Evolutionary conservation across 2,113 vertebrate species (phyloP), one percentile per base, ranked within the genome.

Genomic region (Heliornis fulica): DNA sequence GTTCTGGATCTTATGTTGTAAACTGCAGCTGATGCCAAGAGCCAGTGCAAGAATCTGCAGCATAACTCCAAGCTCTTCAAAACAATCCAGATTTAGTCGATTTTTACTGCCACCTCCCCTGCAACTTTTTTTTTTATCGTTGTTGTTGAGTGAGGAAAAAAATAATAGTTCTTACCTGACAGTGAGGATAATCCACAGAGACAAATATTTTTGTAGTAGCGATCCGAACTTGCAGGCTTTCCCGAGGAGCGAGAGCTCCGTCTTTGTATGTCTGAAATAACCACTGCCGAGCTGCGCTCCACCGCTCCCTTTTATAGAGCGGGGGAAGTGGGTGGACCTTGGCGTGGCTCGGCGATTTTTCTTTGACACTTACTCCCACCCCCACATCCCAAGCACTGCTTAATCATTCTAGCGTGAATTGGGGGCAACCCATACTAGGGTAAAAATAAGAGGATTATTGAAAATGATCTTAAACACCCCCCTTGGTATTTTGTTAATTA

Each of bases 201-300:
- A 93, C 70, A 95, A 91, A 83, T 88, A 93, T 92, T 89, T 91
- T 79, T 71, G 92, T 84, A 91, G 89, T 77, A 97, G 87, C 96
- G 89, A 93, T 96, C 91, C 90, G 46, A 66, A 93, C 78, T 98
- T 98, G 96, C 98, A 97, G 97, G 86, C 92, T 97, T 97, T 97
- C 96, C 77, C 92, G 96, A 84, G 95, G 97, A 98, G 97, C 92
- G 68, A 94, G 89, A 63, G 85, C 69, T 94, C 68, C 90, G 72
- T 51, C 81, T 98, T 97, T 98, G 97, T 98, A 97, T 98, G 98
- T 96, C 97, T 98, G 96, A 97, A 98, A 97, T 90, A 98, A 98
- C 98, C 97, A 96, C 97, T 98, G 97, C 87, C 70, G 96, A 94
- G 97, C 93, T 95, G 97, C 94, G 94, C 97, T 97, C 89, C 96